phyloP scores from a whole-genome alignment of 2,113 vertebrate species.

The Poeciliopsis turrubarensis region DNA sequence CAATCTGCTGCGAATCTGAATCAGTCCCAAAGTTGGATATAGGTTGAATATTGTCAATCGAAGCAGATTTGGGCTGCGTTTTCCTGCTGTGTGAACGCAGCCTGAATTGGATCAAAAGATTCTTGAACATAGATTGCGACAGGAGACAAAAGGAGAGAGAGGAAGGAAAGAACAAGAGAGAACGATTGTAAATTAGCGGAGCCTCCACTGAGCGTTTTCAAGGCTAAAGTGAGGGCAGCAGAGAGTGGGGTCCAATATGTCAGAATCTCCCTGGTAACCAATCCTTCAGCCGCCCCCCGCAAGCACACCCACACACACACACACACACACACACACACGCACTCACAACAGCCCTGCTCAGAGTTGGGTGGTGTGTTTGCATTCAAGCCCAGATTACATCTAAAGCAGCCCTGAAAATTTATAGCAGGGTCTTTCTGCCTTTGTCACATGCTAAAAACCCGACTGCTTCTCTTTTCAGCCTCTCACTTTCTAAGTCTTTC shows the following conservation, averaged over 20 bases:
- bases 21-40: no score
- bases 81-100: no score
- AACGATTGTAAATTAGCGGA: conserved; percentile 76
- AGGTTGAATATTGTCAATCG: no score
- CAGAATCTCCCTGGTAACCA: conserved; percentile 81
- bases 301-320: not conserved
- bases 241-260: conserved; percentile 79
- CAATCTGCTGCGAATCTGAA: no score
- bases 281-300: conserved; percentile 76
- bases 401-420: conserved; percentile 52
- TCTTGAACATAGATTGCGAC: conserved; percentile 9
- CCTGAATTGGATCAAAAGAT: not conserved
- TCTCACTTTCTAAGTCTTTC: conserved; percentile 16
- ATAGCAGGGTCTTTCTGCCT: conserved; percentile 33
- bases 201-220: conserved; percentile 67
- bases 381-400: conserved; percentile 73
- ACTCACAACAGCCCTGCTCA: conserved; percentile 48
- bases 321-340: conserved; percentile 43
- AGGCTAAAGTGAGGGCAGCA: conserved; percentile 83
- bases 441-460: conserved; percentile 49
- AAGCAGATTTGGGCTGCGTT: no score
- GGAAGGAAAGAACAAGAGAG: conserved; percentile 21
- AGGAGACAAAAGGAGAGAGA: conserved; percentile 14
- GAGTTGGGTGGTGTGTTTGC: conserved; percentile 54
- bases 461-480: conserved; percentile 37